phyloP scores from a whole-genome alignment of 2,113 vertebrate genomes.

The Leucoraja erinaceus region DNA sequence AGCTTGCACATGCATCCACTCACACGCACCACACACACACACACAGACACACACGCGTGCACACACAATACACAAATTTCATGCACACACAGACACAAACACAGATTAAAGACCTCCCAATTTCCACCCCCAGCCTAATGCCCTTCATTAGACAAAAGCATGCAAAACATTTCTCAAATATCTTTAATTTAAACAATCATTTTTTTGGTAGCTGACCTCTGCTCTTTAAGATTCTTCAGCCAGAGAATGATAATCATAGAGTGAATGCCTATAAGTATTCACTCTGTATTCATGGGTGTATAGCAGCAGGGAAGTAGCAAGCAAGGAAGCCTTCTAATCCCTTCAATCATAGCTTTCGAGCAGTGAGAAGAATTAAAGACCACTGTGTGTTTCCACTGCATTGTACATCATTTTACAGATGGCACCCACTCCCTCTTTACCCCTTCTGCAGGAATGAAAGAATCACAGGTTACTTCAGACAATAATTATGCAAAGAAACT shows the following conservation, averaged over 20 bases:
- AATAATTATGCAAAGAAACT: not conserved
- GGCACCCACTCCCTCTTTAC: not conserved
- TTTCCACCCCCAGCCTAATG: no score
- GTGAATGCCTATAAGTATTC: not conserved
- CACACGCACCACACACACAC: no score
- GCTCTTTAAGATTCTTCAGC: not conserved
- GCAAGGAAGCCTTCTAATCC: not conserved
- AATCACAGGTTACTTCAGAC: conserved; percentile 6
- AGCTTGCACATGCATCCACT: not conserved
- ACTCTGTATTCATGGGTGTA: not conserved
- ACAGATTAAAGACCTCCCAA: not conserved
- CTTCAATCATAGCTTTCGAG: not conserved
- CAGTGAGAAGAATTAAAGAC: not conserved
- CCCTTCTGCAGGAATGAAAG: not conserved
- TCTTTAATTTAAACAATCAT: not conserved
- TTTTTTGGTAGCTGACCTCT: not conserved
- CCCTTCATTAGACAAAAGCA: not conserved
- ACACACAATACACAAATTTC: no score
- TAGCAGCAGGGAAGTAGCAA: not conserved
- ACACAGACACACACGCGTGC: no score
- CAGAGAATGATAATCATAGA: not conserved
- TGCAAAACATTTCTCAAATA: not conserved
- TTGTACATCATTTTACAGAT: not conserved
- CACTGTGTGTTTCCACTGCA: not conserved
- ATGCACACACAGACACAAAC: not conserved